Percentiles rank a stretch among this genome's conserved stretches.
These are phyloP conservation scores for Cepaea nemoralis DNA, from an alignment of 1,140 invertebrate species.

Conservation along the genomic window DNA sequence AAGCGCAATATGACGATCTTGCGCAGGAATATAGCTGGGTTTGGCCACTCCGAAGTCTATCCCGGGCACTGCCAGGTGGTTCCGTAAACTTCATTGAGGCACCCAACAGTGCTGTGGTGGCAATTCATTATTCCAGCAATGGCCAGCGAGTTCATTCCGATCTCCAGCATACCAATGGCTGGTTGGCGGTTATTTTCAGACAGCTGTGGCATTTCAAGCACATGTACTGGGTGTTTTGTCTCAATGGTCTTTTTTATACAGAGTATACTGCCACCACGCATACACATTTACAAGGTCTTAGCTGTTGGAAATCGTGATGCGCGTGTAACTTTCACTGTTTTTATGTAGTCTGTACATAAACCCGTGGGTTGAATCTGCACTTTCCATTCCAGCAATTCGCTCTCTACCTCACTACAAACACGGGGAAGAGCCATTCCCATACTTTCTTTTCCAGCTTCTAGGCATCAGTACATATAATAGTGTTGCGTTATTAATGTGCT, in stretches of 20 bases:
- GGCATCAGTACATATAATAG: neutral
- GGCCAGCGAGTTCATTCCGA: neutral
- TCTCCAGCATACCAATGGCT: neutral
- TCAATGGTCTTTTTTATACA: too few relatives aligned
- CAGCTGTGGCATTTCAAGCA: neutral
- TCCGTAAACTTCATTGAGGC: neutral
- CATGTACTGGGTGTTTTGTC: slow-evolving; percentile 1
- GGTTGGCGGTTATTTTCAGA: neutral
- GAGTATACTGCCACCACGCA: neutral
- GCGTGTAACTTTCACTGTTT: neutral
- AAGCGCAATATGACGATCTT: slow-evolving; percentile 2
- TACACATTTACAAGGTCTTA: neutral
- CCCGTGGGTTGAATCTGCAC: neutral
- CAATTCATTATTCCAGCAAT: neutral
- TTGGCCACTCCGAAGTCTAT: slow-evolving; percentile 1
- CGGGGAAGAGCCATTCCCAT: neutral
- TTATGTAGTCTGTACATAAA: neutral
- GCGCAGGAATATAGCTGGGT: neutral
- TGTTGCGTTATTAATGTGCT: neutral
- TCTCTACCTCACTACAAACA: slow-evolving; percentile 1
- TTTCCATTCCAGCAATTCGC: slow-evolving; percentile 6
- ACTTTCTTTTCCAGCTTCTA: neutral
- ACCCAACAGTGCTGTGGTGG: neutral
- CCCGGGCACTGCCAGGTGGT: neutral
- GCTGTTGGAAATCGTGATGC: slow-evolving; percentile 2